Evolutionary conservation across 2,888 invertebrate species (phyloP).

Genomic region (Aethes cnicana): DNA sequence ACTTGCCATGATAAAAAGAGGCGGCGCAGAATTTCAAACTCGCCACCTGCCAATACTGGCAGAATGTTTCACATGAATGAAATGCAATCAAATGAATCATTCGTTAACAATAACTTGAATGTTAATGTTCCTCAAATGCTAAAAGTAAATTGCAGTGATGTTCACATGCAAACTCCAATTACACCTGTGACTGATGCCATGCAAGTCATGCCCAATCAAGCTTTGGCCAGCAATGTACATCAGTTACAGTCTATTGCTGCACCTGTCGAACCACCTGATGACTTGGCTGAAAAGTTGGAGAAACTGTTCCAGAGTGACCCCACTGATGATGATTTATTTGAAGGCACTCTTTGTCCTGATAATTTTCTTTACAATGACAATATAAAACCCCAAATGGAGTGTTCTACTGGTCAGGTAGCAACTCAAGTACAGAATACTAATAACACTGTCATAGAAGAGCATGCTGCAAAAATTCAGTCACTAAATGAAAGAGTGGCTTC

Average conservation of each 20-base stretch:
- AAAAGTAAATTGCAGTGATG: conserved; percentile 2
- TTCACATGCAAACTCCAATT: background rate
- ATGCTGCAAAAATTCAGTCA: conserved; percentile 58
- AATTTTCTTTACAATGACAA: conserved; percentile 44
- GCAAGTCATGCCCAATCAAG: conserved; percentile 19
- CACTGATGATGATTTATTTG: conserved; percentile 73
- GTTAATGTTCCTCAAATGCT: conserved; percentile 3
- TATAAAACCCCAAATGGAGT: conserved; percentile 34
- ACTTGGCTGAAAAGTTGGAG: conserved; percentile 68
- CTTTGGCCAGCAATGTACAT: conserved; percentile 32
- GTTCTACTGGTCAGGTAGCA: conserved; percentile 29
- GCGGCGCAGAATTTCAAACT: conserved; percentile 42
- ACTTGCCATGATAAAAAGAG: conserved; percentile 53
- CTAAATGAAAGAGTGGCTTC: conserved; percentile 64
- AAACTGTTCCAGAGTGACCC: conserved; percentile 68
- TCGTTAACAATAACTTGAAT: conserved; percentile 12
- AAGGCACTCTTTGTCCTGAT: conserved; percentile 53
- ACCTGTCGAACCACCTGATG: conserved; percentile 56
- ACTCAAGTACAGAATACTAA: conserved; percentile 33
- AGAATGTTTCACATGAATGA: no score
- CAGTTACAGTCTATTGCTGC: conserved; percentile 35
- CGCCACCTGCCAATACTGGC: conserved; percentile 36
- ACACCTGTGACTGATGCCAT: conserved; percentile 29
- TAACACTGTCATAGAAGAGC: conserved; percentile 48
- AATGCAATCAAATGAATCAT: conserved; percentile 13